Percentiles rank a stretch among this genome's conserved stretches.
phyloP scores from a whole-genome alignment of 2,797 vertebrate species.

The Gymnothorax javanicus region DNA sequence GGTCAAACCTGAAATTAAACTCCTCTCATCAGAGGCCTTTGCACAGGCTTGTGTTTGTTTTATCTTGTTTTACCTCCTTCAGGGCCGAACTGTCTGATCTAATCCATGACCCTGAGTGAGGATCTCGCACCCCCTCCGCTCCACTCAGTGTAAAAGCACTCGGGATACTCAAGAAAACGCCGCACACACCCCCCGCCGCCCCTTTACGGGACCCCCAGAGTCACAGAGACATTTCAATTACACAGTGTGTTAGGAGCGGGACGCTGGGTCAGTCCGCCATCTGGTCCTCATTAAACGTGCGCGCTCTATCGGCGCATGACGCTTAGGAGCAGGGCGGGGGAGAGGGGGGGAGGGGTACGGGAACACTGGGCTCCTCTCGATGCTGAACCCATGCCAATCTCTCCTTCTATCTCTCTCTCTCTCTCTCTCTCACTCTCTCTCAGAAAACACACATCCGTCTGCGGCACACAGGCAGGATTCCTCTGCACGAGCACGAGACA shows the following conservation, averaged over 20 bases:
- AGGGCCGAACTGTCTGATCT: neutral
- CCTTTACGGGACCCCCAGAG: neutral
- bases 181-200: neutral
- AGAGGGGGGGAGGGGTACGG: neutral
- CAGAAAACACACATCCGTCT: neutral
- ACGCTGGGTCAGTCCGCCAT: neutral
- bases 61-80: neutral
- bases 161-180: neutral
- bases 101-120: neutral
- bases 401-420: neutral
- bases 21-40: neutral
- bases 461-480: neutral
- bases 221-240: constrained; percentile 4
- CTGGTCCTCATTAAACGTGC: neutral
- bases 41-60: neutral
- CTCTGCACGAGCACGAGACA: neutral
- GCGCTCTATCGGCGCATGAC: neutral
- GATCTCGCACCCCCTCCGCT: neutral
- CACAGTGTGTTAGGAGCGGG: neutral
- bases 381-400: neutral
- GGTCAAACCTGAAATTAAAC: neutral
- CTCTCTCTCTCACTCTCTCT: neutral
- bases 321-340: neutral
- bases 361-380: neutral
- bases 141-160: neutral